Percentiles rank a stretch among this genome's conserved stretches.
phyloP scores from a whole-genome alignment of 2,888 invertebrate species.

The Eurois occulta region DNA sequence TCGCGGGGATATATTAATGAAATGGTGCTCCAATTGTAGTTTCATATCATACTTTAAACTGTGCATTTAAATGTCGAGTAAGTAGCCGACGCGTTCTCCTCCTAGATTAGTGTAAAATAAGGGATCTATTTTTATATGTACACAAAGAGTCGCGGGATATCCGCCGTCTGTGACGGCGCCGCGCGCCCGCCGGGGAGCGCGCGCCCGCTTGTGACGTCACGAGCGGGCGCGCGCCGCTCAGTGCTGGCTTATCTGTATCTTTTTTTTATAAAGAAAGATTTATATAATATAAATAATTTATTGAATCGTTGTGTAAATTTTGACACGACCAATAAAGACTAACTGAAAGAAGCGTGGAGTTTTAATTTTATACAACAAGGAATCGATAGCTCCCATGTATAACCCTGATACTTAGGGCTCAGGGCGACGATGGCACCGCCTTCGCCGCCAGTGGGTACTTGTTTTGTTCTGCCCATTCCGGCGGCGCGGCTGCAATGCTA shows the following conservation, averaged over 20 bases:
- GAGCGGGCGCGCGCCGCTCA: conserved; percentile 13
- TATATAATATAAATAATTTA: conserved; percentile 75
- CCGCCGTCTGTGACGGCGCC: conserved; percentile 22
- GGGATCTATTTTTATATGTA: conserved; percentile 88
- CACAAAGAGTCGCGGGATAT: conserved; percentile 55
- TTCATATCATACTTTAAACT: conserved; percentile 88
- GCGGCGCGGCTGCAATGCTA: too few species aligned
- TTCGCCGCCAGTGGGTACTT: neutral
- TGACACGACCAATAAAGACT: conserved; percentile 82
- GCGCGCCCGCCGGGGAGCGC: neutral
- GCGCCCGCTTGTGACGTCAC: neutral
- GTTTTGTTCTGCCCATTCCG: neutral
- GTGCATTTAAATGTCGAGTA: conserved; percentile 81
- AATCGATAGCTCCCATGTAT: neutral
- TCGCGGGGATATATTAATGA: conserved; percentile 69
- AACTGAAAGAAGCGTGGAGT: conserved; percentile 38
- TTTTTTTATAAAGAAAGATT: conserved; percentile 71
- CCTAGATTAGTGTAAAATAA: conserved; percentile 80
- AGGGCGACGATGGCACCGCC: neutral
- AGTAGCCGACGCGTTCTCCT: conserved; percentile 80
- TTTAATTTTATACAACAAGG: conserved; percentile 26
- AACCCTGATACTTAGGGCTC: neutral
- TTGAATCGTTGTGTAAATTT: conserved; percentile 80
- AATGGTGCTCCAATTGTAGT: conserved; percentile 88
- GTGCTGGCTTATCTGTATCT: conserved; percentile 53